These are phyloP conservation scores for Papilio machaon DNA, from an alignment of 1,140 invertebrate genomes.

Conservation along the genomic window DNA sequence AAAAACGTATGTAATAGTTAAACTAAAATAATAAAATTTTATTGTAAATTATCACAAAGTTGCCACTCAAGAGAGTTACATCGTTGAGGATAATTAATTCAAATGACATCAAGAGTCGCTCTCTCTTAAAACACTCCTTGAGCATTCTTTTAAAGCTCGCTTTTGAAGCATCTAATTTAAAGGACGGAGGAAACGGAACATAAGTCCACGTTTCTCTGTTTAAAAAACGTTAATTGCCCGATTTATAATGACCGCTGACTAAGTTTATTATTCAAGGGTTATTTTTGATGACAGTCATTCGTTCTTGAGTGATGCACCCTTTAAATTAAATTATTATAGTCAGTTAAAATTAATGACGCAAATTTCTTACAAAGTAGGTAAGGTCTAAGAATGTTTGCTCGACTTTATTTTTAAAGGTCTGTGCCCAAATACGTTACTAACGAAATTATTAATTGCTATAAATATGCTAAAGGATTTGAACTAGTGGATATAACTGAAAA, in stretches of 20 bases:
- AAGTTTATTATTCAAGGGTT: constrained; percentile 43
- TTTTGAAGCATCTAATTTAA: constrained; percentile 52
- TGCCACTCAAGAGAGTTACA: constrained; percentile 30
- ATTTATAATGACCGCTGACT: constrained; percentile 60
- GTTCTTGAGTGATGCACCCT: constrained; percentile 14
- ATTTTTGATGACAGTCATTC: constrained; percentile 45
- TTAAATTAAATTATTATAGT: constrained; percentile 37
- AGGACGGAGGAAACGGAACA: constrained; percentile 57
- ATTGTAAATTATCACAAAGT: constrained; percentile 17
- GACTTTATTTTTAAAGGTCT: too few relatives aligned
- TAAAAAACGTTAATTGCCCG: constrained; percentile 62
- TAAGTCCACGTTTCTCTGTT: constrained; percentile 57
- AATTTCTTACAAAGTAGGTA: too few relatives aligned
- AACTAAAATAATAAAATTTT: not conserved
- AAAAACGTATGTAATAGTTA: too few relatives aligned
- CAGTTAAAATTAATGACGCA: not conserved
- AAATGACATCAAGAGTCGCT: constrained; percentile 45
- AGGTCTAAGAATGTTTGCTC: too few relatives aligned
- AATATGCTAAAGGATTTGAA: too few relatives aligned
- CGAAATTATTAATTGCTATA: too few relatives aligned
- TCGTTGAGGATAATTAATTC: constrained; percentile 58
- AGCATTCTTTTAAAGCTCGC: constrained; percentile 41
- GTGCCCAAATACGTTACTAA: too few relatives aligned
- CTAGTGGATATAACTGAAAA: too few relatives aligned
- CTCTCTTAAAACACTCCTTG: constrained; percentile 44